Base-by-base conservation (phyloP, 1,140 invertebrate species). In the Hirudo medicinalis region DNA sequence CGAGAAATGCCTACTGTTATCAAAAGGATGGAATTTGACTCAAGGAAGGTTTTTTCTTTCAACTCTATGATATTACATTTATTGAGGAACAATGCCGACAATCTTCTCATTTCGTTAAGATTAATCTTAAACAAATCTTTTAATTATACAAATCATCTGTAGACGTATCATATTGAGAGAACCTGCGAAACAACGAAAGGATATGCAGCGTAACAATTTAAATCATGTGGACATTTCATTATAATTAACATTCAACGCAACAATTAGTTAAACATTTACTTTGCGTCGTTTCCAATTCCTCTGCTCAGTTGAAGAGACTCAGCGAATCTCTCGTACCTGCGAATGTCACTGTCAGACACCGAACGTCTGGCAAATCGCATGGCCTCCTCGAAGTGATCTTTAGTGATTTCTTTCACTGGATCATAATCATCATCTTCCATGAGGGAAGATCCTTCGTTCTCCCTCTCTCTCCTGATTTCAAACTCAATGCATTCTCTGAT, bases 321-420 rank as follows among this genome's bases (percentile, higher is more conserved):
- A 75, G 95, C 92, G 85, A 99, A 99, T 95, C 99, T 99, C 86
- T 99, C 97, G 82, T 99, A 99, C 85, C 98, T 99, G 77, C 94
- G 87, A 78, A 99, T 98, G 82, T 99, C 97, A 81, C 97, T 97
- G 82, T 99, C 96, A 40, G 92, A 96, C 19, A 99, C 97, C n/a
- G 97, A 99, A 76, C 95, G 87, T 72, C 97, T 88, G 72, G 97
- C 96, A 84, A 91, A 98, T 83, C 94, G 94, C 96, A 99, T 99
- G 0, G 97, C 94, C 83, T 99, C 96, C 84, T 99, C 96, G 84
- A 99, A 99, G 82, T 99, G 96, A 75, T 90, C 91, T 76, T 90
- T 86, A 49, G 91, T 91, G 75, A 99, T 97, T 84, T 99, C 94
- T 66, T 95, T 95, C 72, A 99, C 96, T 60, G 94, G 95, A 87